These are phyloP conservation scores for Rhyzopertha dominica DNA, from an alignment of 1,140 invertebrate species.

Conservation along the genomic window DNA sequence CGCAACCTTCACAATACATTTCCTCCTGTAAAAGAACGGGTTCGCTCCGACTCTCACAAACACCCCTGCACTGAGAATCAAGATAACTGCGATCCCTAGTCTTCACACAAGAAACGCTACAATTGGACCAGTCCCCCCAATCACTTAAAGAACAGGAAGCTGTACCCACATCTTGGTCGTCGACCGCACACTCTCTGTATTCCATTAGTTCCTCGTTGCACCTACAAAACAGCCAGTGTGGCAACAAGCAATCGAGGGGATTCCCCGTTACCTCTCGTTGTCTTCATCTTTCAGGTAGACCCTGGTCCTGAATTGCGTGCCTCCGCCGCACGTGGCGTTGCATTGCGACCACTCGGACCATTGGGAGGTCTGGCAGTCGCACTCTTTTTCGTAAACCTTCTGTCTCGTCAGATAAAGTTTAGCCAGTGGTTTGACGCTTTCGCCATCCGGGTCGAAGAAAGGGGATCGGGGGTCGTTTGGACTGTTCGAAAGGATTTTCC, in stretches of 20 bases:
- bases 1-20: too few species aligned
- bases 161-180: too few species aligned
- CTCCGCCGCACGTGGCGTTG: conserved; percentile 69
- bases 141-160: too few species aligned
- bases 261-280: conserved; percentile 25
- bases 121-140: too few species aligned
- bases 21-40: too few species aligned
- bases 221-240: too few species aligned
- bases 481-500: conserved; percentile 73
- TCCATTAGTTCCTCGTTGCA: conserved; percentile 43
- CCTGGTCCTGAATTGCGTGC: conserved; percentile 59
- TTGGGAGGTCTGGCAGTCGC: conserved; percentile 46
- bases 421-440: conserved; percentile 87
- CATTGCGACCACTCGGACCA: conserved; percentile 78
- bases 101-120: too few species aligned
- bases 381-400: conserved; percentile 80
- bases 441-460: conserved; percentile 78
- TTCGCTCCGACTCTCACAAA: too few species aligned
- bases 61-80: too few species aligned
- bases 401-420: conserved; percentile 72
- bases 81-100: too few species aligned
- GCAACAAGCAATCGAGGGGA: conserved; percentile 32
- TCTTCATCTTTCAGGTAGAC: conserved; percentile 3
- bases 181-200: conserved; percentile 23
- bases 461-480: conserved; percentile 81